These are phyloP conservation scores for Nannobrachium achirus DNA, from an alignment of 2,113 vertebrate genomes.

Conservation along the genomic window DNA sequence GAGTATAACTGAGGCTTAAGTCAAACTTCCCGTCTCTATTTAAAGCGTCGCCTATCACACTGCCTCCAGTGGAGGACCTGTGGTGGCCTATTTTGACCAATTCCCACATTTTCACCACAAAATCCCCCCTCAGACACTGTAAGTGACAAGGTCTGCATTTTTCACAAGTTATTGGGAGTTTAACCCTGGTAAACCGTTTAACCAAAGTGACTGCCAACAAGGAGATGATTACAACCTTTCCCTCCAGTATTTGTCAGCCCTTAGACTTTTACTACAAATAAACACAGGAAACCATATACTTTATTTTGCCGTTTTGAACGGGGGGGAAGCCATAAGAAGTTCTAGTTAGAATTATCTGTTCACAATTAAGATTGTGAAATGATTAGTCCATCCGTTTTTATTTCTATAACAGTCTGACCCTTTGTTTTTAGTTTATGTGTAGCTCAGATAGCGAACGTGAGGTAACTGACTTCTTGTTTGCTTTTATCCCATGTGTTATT, in stretches of 20 bases:
- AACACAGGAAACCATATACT: slow-evolving; percentile 16
- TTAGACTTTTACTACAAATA: neutral
- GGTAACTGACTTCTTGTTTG: too few species aligned
- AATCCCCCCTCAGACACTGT: slow-evolving; percentile 1
- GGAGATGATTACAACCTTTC: slow-evolving; percentile 14
- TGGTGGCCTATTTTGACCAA: slow-evolving; percentile 2
- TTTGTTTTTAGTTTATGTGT: too few species aligned
- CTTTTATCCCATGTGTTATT: too few species aligned
- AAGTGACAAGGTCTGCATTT: too few species aligned
- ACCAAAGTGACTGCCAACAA: slow-evolving; percentile 5
- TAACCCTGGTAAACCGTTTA: slow-evolving; percentile 23
- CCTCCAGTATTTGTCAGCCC: slow-evolving; percentile 11
- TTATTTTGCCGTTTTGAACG: too few species aligned
- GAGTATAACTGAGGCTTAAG: neutral
- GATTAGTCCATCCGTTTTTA: too few species aligned
- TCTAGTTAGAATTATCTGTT: slow-evolving; percentile 36
- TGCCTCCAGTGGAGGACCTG: slow-evolving; percentile 23
- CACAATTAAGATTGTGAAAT: too few species aligned
- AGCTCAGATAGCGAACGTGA: too few species aligned
- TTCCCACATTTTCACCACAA: slow-evolving; percentile 44
- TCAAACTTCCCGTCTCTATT: slow-evolving; percentile 14
- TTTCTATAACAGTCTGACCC: too few species aligned
- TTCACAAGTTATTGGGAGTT: slow-evolving; percentile 16
- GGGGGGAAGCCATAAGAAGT: slow-evolving; percentile 3
- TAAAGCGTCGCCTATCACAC: slow-evolving; percentile 3